Evolutionary conservation across 2,888 invertebrate species (phyloP), one percentile per base, ranked within the genome.

Genomic region (Vanessa cardui): DNA sequence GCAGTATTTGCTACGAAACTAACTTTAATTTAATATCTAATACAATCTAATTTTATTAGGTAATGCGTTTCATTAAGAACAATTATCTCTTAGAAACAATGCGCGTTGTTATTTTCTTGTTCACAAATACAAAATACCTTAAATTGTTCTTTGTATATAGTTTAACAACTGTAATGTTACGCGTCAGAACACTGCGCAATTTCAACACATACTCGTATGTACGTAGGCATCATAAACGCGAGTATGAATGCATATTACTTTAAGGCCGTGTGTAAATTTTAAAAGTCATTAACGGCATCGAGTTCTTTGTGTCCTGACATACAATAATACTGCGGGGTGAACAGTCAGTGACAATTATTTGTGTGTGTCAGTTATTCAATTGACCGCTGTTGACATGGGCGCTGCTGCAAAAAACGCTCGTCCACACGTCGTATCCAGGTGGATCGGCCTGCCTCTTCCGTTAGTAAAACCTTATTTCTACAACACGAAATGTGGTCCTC

Each of bases 391-490:
- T 87, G 89, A 85, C 82, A 93, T 93, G 93, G 93, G 93, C 77
- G 91, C 90, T 73, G 89, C 92, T 68, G 89, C 90, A 76, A 92
- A 78, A 79, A 90, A 90, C 86, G 85, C 92, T 70, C 88, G 93
- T 58, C 92, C 92, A n/a, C 88, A 92, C 85, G 90, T 91, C 71
- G 87, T 93, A 72, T 85, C 87, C 81, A 83, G 93, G 81, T 93
- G 93, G 93, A 91, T 93, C 78, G 89, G 92, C 74, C 79, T 84
- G 71, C 93, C 93, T 70, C 78, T 86, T 74, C 89, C 88, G 92
- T 92, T 77, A 79, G 78, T 79, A 78, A 46, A 46, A 12, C 1
- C 46, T 58, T 56, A 58, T 39, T 7, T 58, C 6, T 7, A 12
- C 12, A 39, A 12, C 0, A 12, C 12, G 3, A 39, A 39, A 39